These are phyloP conservation scores for Oreotrochilus melanogaster DNA, from an alignment of 2,113 vertebrate species.

Conservation along the genomic window DNA sequence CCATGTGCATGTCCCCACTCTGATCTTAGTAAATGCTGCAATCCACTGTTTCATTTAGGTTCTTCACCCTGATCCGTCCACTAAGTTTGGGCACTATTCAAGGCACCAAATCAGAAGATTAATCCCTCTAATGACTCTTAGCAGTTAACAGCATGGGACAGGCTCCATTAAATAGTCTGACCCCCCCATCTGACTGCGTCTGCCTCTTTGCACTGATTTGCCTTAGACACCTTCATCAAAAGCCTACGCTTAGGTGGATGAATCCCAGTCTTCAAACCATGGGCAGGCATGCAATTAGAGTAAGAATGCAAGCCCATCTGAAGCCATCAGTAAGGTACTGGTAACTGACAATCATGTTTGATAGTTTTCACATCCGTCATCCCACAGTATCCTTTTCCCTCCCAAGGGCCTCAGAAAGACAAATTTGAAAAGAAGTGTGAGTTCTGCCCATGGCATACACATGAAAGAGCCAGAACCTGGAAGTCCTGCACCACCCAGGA, in stretches of 20 bases:
- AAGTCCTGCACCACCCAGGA: neutral
- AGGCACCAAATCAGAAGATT: neutral
- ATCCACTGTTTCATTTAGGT: neutral
- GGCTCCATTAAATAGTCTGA: neutral
- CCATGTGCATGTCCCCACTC: neutral
- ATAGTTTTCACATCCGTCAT: neutral
- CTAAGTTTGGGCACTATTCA: neutral
- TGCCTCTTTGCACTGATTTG: neutral
- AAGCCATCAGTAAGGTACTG: neutral
- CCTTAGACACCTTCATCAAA: neutral
- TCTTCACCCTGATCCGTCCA: neutral
- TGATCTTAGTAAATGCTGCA: neutral
- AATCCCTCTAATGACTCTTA: neutral
- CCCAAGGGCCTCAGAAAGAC: neutral
- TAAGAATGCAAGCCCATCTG: neutral
- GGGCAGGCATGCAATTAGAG: rapidly evolving
- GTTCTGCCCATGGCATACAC: neutral
- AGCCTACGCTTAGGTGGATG: neutral
- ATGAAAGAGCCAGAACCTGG: neutral
- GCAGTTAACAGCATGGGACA: neutral
- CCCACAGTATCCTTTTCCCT: neutral
- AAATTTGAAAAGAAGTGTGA: neutral
- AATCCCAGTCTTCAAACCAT: neutral
- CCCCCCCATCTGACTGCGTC: neutral
- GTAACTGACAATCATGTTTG: neutral